A percentile compares a stretch with the other conserved stretches of the same genome.
Evolutionary conservation across 2,888 invertebrate species (phyloP).

Genomic region (Polymixis flavicincta): DNA sequence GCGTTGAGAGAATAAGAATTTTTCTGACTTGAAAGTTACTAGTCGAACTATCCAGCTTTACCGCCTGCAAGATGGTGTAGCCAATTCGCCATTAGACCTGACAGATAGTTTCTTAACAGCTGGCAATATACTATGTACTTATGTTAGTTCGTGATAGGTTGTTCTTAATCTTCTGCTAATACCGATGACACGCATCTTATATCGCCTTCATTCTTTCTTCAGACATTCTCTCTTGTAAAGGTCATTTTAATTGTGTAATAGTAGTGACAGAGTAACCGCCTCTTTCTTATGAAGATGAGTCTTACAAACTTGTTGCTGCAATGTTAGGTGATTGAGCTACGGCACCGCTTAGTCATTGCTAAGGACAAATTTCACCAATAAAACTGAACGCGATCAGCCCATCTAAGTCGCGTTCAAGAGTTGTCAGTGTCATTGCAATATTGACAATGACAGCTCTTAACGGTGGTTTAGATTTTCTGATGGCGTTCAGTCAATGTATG

Average conservation of each 20-base stretch:
- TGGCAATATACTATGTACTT: too few species aligned
- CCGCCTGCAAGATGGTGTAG: neutral
- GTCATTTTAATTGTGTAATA: constrained; percentile 14
- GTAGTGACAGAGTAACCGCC: constrained; percentile 11
- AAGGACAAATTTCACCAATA: neutral
- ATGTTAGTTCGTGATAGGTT: constrained; percentile 41
- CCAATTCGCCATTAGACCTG: neutral
- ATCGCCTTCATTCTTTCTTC: constrained; percentile 15
- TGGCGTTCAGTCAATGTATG: too few species aligned
- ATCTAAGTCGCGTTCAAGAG: too few species aligned
- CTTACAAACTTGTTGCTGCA: constrained; percentile 9
- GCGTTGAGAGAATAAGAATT: neutral
- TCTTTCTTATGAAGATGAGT: neutral
- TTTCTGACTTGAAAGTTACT: too few species aligned
- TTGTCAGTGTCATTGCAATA: too few species aligned
- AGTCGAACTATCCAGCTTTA: neutral
- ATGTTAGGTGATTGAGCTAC: neutral
- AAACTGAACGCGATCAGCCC: neutral
- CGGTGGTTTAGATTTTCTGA: too few species aligned
- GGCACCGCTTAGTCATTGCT: neutral
- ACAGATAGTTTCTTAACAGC: constrained; percentile 2
- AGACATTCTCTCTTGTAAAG: constrained; percentile 30
- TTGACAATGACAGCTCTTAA: too few species aligned
- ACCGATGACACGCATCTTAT: constrained; percentile 3
- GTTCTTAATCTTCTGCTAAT: constrained; percentile 8